phyloP scores from a whole-genome alignment of 1,140 invertebrate genomes.

The Gyrodactylus salaris region DNA sequence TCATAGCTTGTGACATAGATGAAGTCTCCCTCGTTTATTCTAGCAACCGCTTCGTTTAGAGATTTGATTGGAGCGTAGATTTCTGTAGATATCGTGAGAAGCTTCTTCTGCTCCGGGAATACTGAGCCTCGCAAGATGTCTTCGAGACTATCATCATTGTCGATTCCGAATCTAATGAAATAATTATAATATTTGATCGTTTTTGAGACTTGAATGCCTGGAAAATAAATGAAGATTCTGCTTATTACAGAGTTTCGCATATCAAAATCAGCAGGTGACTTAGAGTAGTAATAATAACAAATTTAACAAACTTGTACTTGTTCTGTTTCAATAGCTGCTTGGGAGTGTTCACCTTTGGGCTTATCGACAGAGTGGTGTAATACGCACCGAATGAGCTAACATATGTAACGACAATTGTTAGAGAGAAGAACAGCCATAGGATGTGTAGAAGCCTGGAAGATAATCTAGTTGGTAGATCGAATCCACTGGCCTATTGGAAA shows the following conservation, averaged over 20 bases:
- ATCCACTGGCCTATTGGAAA: neutral
- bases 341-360: neutral
- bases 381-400: neutral
- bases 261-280: no score
- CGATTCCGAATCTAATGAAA: neutral
- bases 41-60: neutral
- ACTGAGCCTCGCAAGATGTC: neutral
- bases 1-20: neutral
- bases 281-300: no score
- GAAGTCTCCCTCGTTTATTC: neutral
- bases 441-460: neutral
- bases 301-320: neutral
- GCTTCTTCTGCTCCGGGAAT: neutral
- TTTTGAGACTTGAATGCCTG: no score
- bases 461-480: neutral
- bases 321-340: neutral
- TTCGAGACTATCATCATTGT: neutral
- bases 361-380: neutral
- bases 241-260: no score
- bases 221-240: no score
- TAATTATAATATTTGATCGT: no score
- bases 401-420: neutral
- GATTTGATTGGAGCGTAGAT: neutral
- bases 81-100: neutral
- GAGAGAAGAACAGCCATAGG: neutral